phyloP scores from a whole-genome alignment of 1,140 invertebrate genomes.

The Lerema accius region DNA sequence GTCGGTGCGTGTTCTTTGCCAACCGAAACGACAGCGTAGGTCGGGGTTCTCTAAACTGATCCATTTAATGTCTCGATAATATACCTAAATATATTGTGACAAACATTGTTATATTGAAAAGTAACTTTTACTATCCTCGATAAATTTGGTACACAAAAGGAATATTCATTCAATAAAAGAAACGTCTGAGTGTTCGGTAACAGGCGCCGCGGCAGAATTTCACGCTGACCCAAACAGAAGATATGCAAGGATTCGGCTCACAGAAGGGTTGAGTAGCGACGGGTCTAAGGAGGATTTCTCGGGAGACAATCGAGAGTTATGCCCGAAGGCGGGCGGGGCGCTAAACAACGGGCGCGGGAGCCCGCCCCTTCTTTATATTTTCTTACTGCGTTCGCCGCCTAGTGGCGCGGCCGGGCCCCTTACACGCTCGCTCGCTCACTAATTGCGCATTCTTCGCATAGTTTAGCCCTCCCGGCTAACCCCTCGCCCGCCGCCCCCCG shows the following conservation, averaged over 20 bases:
- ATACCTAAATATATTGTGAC: background rate
- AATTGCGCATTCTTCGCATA: slow-evolving; percentile 96
- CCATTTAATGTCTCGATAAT: slow-evolving; percentile 9
- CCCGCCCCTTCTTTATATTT: slow-evolving; percentile 86
- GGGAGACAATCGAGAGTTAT: slow-evolving; percentile 80
- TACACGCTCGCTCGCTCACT: slow-evolving; percentile 87
- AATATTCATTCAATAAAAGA: slow-evolving; percentile 51
- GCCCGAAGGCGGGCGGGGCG: slow-evolving; percentile 75
- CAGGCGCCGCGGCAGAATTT: slow-evolving; percentile 67
- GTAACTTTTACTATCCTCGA: background rate
- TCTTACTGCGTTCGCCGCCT: slow-evolving; percentile 83
- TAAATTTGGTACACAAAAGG: background rate
- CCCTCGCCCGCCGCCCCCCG: slow-evolving; percentile 71
- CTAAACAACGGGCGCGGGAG: slow-evolving; percentile 76
- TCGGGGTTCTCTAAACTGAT: slow-evolving; percentile 23
- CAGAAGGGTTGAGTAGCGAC: slow-evolving; percentile 78
- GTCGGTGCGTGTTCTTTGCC: slow-evolving; percentile 28
- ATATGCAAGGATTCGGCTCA: slow-evolving; percentile 71
- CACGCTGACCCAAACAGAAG: slow-evolving; percentile 79
- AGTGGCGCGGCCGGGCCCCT: slow-evolving; percentile 78
- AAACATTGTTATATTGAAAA: slow-evolving; percentile 9
- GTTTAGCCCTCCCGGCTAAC: slow-evolving; percentile 87
- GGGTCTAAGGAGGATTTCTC: slow-evolving; percentile 78
- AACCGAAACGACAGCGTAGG: slow-evolving; percentile 27
- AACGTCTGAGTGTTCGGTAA: slow-evolving; percentile 47